phyloP scores from a whole-genome alignment of 2,888 invertebrate species.

The Ormyrus nitidulus region DNA sequence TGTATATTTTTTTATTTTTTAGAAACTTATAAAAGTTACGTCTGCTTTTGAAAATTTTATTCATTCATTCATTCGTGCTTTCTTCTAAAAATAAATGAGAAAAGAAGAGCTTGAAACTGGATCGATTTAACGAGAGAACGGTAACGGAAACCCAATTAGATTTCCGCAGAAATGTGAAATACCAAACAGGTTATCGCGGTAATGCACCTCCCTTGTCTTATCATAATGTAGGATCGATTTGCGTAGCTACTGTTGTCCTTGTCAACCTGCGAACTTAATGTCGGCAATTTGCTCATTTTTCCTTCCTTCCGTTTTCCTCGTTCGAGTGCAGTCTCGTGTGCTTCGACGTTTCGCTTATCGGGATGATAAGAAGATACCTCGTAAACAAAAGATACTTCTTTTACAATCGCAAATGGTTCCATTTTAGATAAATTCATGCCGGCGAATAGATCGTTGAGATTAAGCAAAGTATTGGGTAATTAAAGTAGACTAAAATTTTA shows the following conservation, averaged over 20 bases:
- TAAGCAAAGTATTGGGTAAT: too few relatives aligned
- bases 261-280: conserved; percentile 45
- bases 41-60: too few relatives aligned
- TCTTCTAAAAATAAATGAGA: not conserved
- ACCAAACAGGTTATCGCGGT: conserved; percentile 39
- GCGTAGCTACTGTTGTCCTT: conserved; percentile 47
- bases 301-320: not conserved
- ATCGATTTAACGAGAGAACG: conserved; percentile 19
- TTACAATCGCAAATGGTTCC: not conserved
- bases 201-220: conserved; percentile 49
- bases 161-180: conserved; percentile 13
- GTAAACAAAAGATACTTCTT: conserved; percentile 42
- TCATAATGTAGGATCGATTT: conserved; percentile 44
- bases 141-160: conserved; percentile 19
- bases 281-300: conserved; percentile 44
- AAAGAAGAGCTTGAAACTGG: not conserved
- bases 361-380: conserved; percentile 28
- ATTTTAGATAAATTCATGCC: too few relatives aligned
- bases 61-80: too few relatives aligned
- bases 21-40: too few relatives aligned
- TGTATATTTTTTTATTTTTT: too few relatives aligned
- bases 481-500: too few relatives aligned
- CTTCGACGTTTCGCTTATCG: conserved; percentile 48
- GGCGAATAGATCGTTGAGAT: too few relatives aligned
- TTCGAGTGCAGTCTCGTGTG: conserved; percentile 44